A percentile compares a stretch with the other conserved stretches of the same genome.
phyloP scores from a whole-genome alignment of 1,140 invertebrate genomes.

The honey bee (Apis mellifera) region DNA sequence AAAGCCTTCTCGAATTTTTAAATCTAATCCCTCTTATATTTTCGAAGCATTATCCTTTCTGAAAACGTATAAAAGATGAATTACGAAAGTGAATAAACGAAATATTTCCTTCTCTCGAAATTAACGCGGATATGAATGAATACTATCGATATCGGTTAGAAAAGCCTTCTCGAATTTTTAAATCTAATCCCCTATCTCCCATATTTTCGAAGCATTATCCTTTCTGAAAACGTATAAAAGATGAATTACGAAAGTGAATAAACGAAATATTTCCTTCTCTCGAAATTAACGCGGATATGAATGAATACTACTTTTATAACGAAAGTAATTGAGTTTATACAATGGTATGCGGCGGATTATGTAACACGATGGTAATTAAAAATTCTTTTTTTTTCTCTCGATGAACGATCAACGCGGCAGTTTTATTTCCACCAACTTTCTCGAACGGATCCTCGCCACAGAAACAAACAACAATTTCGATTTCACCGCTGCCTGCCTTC shows the following conservation, averaged over 20 bases:
- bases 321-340: not conserved
- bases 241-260: too few species aligned
- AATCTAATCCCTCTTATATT: too few species aligned
- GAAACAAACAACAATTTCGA: too few species aligned
- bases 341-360: not conserved
- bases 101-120: not conserved
- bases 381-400: not conserved
- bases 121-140: not conserved
- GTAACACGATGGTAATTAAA: not conserved
- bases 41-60: too few species aligned
- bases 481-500: conserved; percentile 37
- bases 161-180: too few species aligned
- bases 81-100: not conserved
- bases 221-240: too few species aligned
- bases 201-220: too few species aligned
- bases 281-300: not conserved
- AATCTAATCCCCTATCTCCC: too few species aligned
- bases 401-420: not conserved
- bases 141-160: too few species aligned
- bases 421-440: conserved; percentile 15
- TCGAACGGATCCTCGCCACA: conserved; percentile 21
- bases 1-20: too few species aligned
- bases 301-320: not conserved
- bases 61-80: too few species aligned
- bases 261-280: not conserved